Percentiles rank a stretch among this genome's conserved stretches.
Conservation (phyloP, 2,888 invertebrate species). For the Megalurothrips usitatus region DNA sequence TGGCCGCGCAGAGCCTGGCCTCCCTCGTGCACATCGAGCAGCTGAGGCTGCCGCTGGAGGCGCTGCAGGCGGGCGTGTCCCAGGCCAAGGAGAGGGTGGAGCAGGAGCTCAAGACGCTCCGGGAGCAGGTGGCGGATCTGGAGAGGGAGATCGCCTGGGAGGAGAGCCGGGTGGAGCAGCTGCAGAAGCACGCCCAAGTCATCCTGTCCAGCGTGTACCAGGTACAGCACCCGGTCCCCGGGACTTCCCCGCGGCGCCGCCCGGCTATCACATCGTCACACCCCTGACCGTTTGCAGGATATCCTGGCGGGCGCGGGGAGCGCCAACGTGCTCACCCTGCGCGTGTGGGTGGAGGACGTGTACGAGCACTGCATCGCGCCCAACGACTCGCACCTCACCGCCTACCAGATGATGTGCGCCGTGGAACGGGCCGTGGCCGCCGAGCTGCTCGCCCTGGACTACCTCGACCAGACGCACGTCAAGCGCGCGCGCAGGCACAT, state of each 20-base stretch:
- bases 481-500: slow-evolving; percentile 52
- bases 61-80: slow-evolving; percentile 49
- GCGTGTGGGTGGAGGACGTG: slow-evolving; percentile 59
- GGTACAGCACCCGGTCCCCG: slow-evolving; percentile 38
- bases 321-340: slow-evolving; percentile 54
- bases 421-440: slow-evolving; percentile 48
- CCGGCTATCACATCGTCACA: background rate
- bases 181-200: slow-evolving; percentile 54
- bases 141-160: slow-evolving; percentile 48
- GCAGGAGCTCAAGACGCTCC: slow-evolving; percentile 46
- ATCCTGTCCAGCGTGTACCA: slow-evolving; percentile 56
- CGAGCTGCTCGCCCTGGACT: slow-evolving; percentile 51
- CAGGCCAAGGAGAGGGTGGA: slow-evolving; percentile 48
- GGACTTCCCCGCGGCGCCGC: too few species aligned
- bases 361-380: slow-evolving; percentile 57
- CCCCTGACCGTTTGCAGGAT: background rate
- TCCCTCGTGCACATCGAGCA: slow-evolving; percentile 58
- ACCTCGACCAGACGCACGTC: slow-evolving; percentile 53
- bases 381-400: slow-evolving; percentile 55
- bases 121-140: slow-evolving; percentile 47
- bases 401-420: slow-evolving; percentile 54
- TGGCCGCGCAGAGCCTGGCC: slow-evolving; percentile 61
- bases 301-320: slow-evolving; percentile 39
- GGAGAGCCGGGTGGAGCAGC: slow-evolving; percentile 51
- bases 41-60: slow-evolving; percentile 52